Percentiles rank a stretch among this genome's conserved stretches.
phyloP scores from a whole-genome alignment of 1,140 invertebrate genomes.

The Steinernema khuongi region DNA sequence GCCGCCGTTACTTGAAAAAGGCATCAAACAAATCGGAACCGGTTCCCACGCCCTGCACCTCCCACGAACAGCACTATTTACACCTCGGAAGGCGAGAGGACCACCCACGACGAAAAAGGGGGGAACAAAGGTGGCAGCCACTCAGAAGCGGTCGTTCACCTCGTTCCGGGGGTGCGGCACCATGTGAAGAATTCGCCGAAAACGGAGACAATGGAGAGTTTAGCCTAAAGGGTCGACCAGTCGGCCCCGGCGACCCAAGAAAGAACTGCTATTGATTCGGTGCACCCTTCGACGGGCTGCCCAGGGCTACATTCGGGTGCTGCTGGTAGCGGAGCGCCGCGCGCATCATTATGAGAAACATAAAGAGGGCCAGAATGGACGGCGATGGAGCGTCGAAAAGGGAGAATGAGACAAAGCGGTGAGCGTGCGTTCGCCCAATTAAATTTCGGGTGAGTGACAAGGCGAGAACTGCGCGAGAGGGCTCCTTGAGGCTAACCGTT shows the following conservation, averaged over 20 bases:
- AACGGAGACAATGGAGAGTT: neutral
- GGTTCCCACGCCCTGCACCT: neutral
- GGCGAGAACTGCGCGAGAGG: neutral
- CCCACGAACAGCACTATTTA: neutral
- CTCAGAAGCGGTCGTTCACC: conserved; percentile 4
- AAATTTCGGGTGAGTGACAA: conserved; percentile 4
- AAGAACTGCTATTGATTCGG: neutral
- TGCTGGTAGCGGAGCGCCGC: neutral
- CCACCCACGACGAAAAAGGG: neutral
- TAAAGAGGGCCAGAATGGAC: neutral
- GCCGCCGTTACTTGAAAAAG: conserved; percentile 3
- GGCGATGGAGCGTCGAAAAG: neutral
- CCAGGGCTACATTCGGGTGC: neutral
- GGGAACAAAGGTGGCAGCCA: neutral
- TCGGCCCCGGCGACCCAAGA: neutral
- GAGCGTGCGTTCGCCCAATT: neutral
- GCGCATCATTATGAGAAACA: conserved; percentile 14
- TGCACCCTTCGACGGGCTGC: neutral
- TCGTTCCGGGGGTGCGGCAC: neutral
- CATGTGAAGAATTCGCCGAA: neutral
- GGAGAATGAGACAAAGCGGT: neutral
- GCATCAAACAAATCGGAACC: neutral
- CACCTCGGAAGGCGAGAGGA: neutral
- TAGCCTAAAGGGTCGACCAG: neutral
- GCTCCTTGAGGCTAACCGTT: neutral